phyloP scores from a whole-genome alignment of 2,888 invertebrate genomes.

The Amphimallon solstitiale region DNA sequence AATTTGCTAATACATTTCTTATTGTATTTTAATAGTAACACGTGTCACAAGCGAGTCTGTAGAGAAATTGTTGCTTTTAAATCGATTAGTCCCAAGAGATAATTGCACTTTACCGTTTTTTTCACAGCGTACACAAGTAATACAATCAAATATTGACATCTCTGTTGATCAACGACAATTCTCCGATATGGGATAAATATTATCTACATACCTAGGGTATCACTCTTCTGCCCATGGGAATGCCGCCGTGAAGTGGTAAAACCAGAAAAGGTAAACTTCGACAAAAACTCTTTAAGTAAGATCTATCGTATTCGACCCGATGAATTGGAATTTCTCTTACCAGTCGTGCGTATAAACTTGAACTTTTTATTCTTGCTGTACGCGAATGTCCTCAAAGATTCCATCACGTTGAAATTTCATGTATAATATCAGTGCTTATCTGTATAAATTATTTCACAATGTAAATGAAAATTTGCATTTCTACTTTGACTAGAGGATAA shows the following conservation, averaged over 20 bases:
- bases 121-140: not conserved
- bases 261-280: not conserved
- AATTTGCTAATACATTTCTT: conserved; percentile 5
- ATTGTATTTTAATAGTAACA: not conserved
- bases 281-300: not conserved
- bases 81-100: conserved; percentile 21
- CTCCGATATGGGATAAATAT: conserved; percentile 3
- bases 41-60: not conserved
- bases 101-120: conserved; percentile 4
- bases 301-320: not conserved
- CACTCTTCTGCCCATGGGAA: conserved; percentile 9
- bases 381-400: too few relatives aligned
- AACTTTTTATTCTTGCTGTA: not conserved
- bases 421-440: not conserved
- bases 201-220: not conserved
- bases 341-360: not conserved
- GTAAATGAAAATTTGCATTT: not conserved
- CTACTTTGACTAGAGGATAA: too few relatives aligned
- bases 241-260: not conserved
- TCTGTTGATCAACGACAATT: conserved; percentile 13
- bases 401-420: too few relatives aligned
- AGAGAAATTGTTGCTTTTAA: not conserved
- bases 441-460: not conserved
- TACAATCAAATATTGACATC: conserved; percentile 12
- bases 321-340: not conserved